Percentiles rank a stretch among this genome's conserved stretches.
Evolutionary conservation across 2,888 invertebrate genomes (phyloP).

Genomic region (Phasia obesa): DNA sequence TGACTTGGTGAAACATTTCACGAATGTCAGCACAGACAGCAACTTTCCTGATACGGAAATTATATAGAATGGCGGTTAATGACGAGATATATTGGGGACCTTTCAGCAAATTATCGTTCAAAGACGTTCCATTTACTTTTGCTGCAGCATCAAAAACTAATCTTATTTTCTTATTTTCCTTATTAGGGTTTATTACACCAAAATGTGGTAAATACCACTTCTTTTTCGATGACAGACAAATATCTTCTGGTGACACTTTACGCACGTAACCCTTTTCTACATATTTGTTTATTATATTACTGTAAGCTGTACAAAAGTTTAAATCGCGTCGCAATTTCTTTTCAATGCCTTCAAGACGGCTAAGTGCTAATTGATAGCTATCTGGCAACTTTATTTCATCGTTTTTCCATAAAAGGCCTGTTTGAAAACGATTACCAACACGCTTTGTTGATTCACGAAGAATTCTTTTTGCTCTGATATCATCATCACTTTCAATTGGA

Average conservation of each 20-base stretch:
- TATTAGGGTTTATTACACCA: conserved; percentile 73
- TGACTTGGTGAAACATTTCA: conserved; percentile 52
- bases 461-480: conserved; percentile 21
- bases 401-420: conserved; percentile 34
- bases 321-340: conserved; percentile 10
- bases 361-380: conserved; percentile 15
- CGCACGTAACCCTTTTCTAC: conserved; percentile 35
- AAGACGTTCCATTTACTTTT: conserved; percentile 68
- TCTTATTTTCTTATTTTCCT: conserved; percentile 74
- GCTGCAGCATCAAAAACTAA: conserved; percentile 77
- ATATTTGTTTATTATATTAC: conserved; percentile 23
- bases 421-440: conserved; percentile 34
- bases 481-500: conserved; percentile 4
- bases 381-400: conserved; percentile 23
- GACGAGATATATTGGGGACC: conserved; percentile 77
- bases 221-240: conserved; percentile 24
- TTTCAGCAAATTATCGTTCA: conserved; percentile 75
- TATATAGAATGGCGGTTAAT: conserved; percentile 19
- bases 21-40: conserved; percentile 21
- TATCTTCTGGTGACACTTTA: conserved; percentile 48
- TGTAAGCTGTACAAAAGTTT: conserved; percentile 46
- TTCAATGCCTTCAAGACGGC: neutral
- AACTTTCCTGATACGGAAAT: conserved; percentile 23
- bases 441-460: conserved; percentile 19
- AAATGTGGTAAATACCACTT: conserved; percentile 74